Base-by-base conservation (phyloP, 1,140 invertebrate species). In the Monomorium pharaonis region DNA sequence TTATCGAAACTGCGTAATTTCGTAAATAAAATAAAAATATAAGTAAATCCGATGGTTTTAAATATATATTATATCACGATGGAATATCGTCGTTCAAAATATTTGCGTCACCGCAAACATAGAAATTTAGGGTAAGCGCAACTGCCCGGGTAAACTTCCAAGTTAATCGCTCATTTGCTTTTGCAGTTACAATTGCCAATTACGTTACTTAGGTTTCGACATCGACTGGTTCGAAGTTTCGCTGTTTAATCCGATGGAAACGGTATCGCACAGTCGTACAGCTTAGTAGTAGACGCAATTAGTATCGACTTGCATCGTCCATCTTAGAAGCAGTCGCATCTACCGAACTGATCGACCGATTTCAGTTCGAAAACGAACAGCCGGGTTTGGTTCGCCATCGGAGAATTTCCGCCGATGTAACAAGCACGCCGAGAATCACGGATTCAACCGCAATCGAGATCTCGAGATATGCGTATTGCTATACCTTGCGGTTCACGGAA, bases 191-290 rank as follows among this genome's bases (percentile, higher is more conserved):
- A 81, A 81, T 81, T 81, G 51, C 33, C 33, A 72, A 72, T 72
- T 44, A 72, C 49, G 65, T 72, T 70, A 81, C 63, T 81, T 58
- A 42, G 78, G 37, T 69, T 54, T 24, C 62, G 30, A 37, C n/a
- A 30, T 54, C 49, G 65, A 56, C 37, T 54, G 33, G 24, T 30
- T 16, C 49, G 18, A 72, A 81, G 65, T 81, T 81, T 12, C 49
- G 49, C 49, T 81, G 63, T 81, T 81, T 81, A 81, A 72, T 72
- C 65, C 78, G 37, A 58, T 70, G 33, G 62, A 70, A 81, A 27
- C 78, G 78, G 51, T 44, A 72, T 81, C 77, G 49, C 62, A 12
- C 24, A 24, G 24, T 30, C 10, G 63, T 42, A 42, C 3, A 37
- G 78, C 51, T 51, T 30, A 27, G 44, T 44, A 33, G 65, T 58